Conservation (phyloP, 2,797 vertebrate genomes). For the Leptodactylus fallax region DNA sequence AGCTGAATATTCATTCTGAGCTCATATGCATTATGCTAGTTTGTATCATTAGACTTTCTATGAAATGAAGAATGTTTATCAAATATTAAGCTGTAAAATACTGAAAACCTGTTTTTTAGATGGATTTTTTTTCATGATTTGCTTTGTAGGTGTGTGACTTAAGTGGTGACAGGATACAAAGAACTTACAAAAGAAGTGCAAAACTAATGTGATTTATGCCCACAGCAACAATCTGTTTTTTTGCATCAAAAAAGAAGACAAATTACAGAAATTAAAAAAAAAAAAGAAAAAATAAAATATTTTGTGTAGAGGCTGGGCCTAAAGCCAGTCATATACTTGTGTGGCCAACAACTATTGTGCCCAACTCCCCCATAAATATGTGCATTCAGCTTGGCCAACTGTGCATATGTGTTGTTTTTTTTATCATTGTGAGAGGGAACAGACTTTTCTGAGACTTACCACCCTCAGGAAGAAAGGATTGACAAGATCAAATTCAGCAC, state of each 20-base stretch:
- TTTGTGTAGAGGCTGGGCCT: neutral
- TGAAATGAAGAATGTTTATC: neutral
- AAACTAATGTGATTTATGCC: neutral
- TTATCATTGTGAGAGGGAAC: too few relatives aligned
- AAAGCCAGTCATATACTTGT: neutral
- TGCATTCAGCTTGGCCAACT: too few relatives aligned
- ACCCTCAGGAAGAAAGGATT: too few relatives aligned
- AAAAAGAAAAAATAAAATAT: neutral
- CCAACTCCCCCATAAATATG: too few relatives aligned
- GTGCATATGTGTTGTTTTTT: too few relatives aligned
- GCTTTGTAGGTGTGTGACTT: neutral
- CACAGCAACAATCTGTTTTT: neutral
- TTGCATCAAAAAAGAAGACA: neutral
- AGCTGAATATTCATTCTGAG: constrained; percentile 11
- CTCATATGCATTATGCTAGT: neutral
- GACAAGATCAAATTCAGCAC: too few relatives aligned
- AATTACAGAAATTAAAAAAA: neutral
- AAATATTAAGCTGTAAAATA: neutral
- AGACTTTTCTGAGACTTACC: too few relatives aligned
- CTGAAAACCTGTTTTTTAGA: neutral
- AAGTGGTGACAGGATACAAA: neutral
- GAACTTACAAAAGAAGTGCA: neutral
- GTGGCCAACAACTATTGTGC: too few relatives aligned
- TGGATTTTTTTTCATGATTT: neutral
- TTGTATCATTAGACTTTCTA: neutral